phyloP scores from a whole-genome alignment of 2,888 invertebrate species.

The Drosophila rellima region DNA sequence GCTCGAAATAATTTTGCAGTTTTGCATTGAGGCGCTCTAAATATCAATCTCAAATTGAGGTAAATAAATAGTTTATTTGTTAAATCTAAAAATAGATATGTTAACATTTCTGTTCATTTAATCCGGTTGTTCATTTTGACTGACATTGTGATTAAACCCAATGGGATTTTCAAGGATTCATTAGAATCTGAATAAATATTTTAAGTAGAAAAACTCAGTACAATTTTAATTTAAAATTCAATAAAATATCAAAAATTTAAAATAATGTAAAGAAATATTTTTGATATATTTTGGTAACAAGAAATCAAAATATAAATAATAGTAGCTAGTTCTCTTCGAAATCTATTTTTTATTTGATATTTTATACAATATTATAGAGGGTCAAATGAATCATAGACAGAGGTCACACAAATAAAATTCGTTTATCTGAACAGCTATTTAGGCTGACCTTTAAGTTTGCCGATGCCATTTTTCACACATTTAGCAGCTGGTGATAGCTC shows the following conservation, averaged over 20 bases:
- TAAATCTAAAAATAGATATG: background rate
- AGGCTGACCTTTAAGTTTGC: constrained; percentile 14
- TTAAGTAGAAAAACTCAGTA: too few species aligned
- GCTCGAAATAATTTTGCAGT: background rate
- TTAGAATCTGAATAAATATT: too few species aligned
- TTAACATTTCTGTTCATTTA: background rate
- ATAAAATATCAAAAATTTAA: too few species aligned
- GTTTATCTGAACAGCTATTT: background rate
- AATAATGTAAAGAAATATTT: too few species aligned
- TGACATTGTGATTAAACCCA: too few species aligned
- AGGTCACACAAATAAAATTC: background rate
- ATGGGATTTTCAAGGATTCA: too few species aligned
- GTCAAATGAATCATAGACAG: background rate
- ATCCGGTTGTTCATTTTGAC: background rate
- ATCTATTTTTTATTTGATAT: too few species aligned
- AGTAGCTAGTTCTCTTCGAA: too few species aligned
- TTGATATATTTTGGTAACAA: too few species aligned
- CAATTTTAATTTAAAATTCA: too few species aligned
- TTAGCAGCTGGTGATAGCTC: constrained; percentile 1
- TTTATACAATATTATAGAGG: background rate
- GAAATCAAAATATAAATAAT: too few species aligned
- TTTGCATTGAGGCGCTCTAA: background rate
- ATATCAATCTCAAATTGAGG: background rate
- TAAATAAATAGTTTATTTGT: background rate
- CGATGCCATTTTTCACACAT: constrained; percentile 19